phyloP scores from a whole-genome alignment of 2,888 invertebrate genomes.

The Tinea trinotella region DNA sequence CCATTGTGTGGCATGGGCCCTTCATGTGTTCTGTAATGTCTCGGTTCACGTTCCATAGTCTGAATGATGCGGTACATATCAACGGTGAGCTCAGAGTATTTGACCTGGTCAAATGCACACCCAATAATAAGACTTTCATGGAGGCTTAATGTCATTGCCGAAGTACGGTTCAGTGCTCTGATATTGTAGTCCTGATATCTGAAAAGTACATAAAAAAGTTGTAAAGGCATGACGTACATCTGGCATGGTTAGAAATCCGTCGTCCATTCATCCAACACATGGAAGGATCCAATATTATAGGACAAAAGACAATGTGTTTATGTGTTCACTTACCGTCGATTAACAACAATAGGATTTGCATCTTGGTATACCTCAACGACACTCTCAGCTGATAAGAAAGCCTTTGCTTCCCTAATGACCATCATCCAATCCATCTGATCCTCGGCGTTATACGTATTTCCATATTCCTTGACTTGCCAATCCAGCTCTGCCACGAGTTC shows the following conservation, averaged over 20 bases:
- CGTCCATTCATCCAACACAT: too few relatives aligned
- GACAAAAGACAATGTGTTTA: too few relatives aligned
- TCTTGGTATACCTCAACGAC: constrained; percentile 90
- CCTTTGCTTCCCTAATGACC: constrained; percentile 94
- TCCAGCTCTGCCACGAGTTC: constrained; percentile 94
- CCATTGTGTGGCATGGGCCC: too few relatives aligned
- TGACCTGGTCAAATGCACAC: constrained; percentile 93
- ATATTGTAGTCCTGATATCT: too few relatives aligned
- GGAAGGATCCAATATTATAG: too few relatives aligned
- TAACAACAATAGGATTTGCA: constrained; percentile 86
- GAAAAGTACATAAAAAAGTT: too few relatives aligned
- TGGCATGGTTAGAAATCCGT: too few relatives aligned
- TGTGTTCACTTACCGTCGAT: constrained; percentile 87
- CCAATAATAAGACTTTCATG: constrained; percentile 97
- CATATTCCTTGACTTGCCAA: constrained; percentile 95
- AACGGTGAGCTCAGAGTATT: constrained; percentile 96
- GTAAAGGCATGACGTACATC: too few relatives aligned
- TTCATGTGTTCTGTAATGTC: too few relatives aligned
- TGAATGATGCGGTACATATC: constrained; percentile 99
- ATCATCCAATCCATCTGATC: constrained; percentile 97
- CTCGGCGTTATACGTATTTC: constrained; percentile 95
- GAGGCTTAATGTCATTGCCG: constrained; percentile 87
- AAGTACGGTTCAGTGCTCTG: too few relatives aligned
- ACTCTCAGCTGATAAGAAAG: constrained; percentile 94
- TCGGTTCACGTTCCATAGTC: constrained; percentile 87